Conservation (phyloP, 2,888 invertebrate species). For the Suillia variegata region DNA sequence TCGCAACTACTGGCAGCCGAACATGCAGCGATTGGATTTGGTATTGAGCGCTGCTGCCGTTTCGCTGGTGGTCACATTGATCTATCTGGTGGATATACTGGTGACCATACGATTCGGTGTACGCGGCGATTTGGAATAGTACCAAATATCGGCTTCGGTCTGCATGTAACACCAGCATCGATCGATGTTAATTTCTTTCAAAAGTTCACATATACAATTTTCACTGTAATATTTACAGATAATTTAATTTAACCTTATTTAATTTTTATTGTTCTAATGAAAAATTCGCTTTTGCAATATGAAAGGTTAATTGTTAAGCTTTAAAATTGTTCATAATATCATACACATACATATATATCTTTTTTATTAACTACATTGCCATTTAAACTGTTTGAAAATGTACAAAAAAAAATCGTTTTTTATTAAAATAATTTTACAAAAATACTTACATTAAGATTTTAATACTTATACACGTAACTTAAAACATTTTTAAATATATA, state of each 20-base stretch:
- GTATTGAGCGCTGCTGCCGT: conserved; percentile 56
- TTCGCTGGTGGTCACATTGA: conserved; percentile 48
- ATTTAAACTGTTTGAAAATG: conserved; percentile 21
- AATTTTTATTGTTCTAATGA: too few relatives aligned
- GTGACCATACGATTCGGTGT: conserved; percentile 56
- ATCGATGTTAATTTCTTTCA: too few relatives aligned
- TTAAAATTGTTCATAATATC: neutral
- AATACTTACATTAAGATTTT: neutral
- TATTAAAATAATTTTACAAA: conserved; percentile 1
- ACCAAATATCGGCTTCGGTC: too few relatives aligned
- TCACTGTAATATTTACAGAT: conserved; percentile 15
- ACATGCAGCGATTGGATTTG: conserved; percentile 59
- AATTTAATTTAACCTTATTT: too few relatives aligned
- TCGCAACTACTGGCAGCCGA: conserved; percentile 60
- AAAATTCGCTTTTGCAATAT: too few relatives aligned
- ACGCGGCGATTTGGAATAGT: conserved; percentile 52
- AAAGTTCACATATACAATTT: too few relatives aligned
- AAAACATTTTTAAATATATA: neutral
- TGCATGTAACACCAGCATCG: too few relatives aligned
- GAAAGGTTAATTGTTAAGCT: too few relatives aligned
- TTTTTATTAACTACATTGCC: conserved; percentile 14
- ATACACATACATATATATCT: neutral
- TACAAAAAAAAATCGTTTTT: conserved; percentile 19
- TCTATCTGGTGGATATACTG: conserved; percentile 55
- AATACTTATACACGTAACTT: too few relatives aligned